Evolutionary conservation across 1,140 invertebrate species (phyloP).

Genomic region (Teleogryllus occipitalis): DNA sequence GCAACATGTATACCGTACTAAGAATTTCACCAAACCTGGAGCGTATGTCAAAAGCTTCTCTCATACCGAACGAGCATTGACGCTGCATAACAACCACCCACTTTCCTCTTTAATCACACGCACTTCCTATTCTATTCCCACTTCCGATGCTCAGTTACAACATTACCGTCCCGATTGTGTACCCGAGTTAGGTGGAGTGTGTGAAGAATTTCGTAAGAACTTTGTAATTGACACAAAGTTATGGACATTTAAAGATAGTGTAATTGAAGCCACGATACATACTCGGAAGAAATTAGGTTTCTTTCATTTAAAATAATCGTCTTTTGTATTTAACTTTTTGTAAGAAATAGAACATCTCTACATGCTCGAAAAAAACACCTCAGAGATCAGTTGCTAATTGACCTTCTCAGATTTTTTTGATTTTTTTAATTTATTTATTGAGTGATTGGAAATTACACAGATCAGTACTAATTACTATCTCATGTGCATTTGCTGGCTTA

Average conservation of each 20-base stretch:
- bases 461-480: too few relatives aligned
- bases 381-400: too few relatives aligned
- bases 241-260: conserved; percentile 37
- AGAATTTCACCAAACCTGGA: conserved; percentile 38
- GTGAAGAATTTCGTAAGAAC: conserved; percentile 35
- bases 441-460: too few relatives aligned
- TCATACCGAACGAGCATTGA: conserved; percentile 36
- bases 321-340: too few relatives aligned
- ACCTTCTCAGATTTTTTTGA: too few relatives aligned
- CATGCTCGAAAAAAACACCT: too few relatives aligned
- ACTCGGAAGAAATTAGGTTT: conserved; percentile 14
- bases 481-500: too few relatives aligned
- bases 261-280: conserved; percentile 31
- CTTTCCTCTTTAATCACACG: conserved; percentile 36
- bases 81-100: conserved; percentile 43
- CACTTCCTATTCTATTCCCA: conserved; percentile 35
- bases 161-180: conserved; percentile 44
- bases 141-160: conserved; percentile 41
- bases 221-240: conserved; percentile 39
- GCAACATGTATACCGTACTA: conserved; percentile 39
- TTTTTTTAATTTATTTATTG: too few relatives aligned
- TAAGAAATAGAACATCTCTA: too few relatives aligned
- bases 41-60: conserved; percentile 43
- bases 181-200: conserved; percentile 27
- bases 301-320: neutral